Percentiles rank a stretch among this genome's conserved stretches.
Conservation (phyloP, 2,888 invertebrate genomes). For the Furcula furcula region DNA sequence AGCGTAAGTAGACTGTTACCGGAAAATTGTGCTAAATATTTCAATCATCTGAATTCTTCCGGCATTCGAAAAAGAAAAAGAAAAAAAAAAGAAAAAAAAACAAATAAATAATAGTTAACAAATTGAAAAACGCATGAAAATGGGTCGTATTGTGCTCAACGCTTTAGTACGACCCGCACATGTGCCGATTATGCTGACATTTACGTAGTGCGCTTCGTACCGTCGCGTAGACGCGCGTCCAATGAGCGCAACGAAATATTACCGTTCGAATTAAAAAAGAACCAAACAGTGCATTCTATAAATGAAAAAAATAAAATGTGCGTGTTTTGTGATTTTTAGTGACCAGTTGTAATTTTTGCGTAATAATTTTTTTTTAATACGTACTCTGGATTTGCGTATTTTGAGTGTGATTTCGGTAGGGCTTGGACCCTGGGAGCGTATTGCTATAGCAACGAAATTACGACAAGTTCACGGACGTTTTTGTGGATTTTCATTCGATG, state of each 20-base stretch:
- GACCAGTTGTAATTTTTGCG: conserved; percentile 19
- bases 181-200: conserved; percentile 77
- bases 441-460: conserved; percentile 67
- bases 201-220: conserved; percentile 77
- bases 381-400: conserved; percentile 33
- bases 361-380: conserved; percentile 23
- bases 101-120: too few species aligned
- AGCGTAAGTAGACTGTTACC: too few species aligned
- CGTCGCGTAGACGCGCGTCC: conserved; percentile 63
- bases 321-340: conserved; percentile 34
- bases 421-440: conserved; percentile 61
- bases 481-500: conserved; percentile 78
- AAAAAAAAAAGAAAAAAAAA: too few species aligned
- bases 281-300: conserved; percentile 35
- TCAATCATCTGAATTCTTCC: too few species aligned
- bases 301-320: conserved; percentile 38
- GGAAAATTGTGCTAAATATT: too few species aligned
- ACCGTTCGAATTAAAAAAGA: conserved; percentile 43
- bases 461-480: conserved; percentile 76
- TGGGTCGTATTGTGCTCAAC: conserved; percentile 37
- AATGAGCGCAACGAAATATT: conserved; percentile 36
- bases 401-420: conserved; percentile 45
- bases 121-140: too few species aligned
- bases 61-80: too few species aligned
- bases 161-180: conserved; percentile 68